Evolutionary conservation across 2,797 vertebrate genomes (phyloP).

Genomic region (Lateolabrax maculatus): DNA sequence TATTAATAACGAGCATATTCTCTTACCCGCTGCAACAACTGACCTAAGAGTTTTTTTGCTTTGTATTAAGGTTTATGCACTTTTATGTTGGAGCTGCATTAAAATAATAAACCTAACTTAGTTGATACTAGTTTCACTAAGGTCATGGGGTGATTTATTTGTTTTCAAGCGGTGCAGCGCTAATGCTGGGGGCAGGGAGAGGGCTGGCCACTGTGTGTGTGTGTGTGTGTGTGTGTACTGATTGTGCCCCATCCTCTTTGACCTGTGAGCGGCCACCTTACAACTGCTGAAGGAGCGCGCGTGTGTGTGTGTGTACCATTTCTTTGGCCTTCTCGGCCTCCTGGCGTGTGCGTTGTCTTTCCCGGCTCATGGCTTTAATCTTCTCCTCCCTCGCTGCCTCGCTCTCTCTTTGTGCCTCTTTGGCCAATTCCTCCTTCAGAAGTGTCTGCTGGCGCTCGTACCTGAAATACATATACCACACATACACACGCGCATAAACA

Average conservation of each 20-base stretch:
- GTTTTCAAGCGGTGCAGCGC: too few species aligned
- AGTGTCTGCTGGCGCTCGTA: constrained; percentile 87
- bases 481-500: constrained; percentile 5
- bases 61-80: neutral
- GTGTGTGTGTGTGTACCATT: constrained; percentile 77
- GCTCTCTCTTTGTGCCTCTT: constrained; percentile 84
- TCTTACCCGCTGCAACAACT: too few species aligned
- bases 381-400: constrained; percentile 82
- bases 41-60: neutral
- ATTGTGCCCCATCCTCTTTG: too few species aligned
- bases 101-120: too few species aligned
- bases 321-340: constrained; percentile 83
- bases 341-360: constrained; percentile 70
- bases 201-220: too few species aligned
- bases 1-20: neutral
- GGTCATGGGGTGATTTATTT: too few species aligned
- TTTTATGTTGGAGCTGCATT: neutral
- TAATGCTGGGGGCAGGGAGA: too few species aligned
- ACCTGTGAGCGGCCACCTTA: too few species aligned
- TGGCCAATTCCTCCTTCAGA: constrained; percentile 87
- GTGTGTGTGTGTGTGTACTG: too few species aligned
- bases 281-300: neutral
- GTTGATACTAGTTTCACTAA: too few species aligned
- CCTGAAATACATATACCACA: constrained; percentile 74
- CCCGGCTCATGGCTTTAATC: constrained; percentile 69